Evolutionary conservation across 2,113 vertebrate genomes (phyloP).

Genomic region (Capreolus pygargus): DNA sequence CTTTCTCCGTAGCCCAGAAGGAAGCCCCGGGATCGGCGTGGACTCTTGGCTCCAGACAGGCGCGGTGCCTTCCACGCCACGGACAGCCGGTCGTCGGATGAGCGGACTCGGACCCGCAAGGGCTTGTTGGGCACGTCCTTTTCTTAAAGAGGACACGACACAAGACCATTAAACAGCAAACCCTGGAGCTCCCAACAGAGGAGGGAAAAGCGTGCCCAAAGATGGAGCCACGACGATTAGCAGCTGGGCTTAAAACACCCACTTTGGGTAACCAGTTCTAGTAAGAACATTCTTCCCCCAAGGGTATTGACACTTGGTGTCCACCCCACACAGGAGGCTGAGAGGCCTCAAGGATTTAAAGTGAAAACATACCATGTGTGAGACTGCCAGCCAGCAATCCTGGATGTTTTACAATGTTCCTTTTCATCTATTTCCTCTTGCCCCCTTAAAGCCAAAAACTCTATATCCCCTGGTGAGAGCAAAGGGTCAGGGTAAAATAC

Average conservation of each 20-base stretch:
- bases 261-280: not conserved
- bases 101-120: conserved; percentile 77
- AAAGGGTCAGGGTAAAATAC: not conserved
- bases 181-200: rapidly evolving
- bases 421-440: conserved; percentile 39
- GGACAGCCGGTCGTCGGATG: conserved; percentile 74
- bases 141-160: conserved; percentile 80
- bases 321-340: not conserved
- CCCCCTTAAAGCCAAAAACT: not conserved
- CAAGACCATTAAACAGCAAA: conserved; percentile 15
- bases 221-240: not conserved
- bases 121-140: conserved; percentile 84
- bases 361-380: not conserved
- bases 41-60: conserved; percentile 86
- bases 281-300: not conserved
- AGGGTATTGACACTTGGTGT: not conserved
- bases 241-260: not conserved
- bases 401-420: not conserved
- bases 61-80: conserved; percentile 86
- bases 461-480: not conserved
- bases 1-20: conserved; percentile 83
- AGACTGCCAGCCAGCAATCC: conserved; percentile 43
- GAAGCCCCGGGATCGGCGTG: conserved; percentile 81
- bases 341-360: conserved; percentile 14
- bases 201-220: not conserved